Base-by-base conservation (phyloP, 2,113 vertebrate genomes). In the Pithys albifrons region DNA sequence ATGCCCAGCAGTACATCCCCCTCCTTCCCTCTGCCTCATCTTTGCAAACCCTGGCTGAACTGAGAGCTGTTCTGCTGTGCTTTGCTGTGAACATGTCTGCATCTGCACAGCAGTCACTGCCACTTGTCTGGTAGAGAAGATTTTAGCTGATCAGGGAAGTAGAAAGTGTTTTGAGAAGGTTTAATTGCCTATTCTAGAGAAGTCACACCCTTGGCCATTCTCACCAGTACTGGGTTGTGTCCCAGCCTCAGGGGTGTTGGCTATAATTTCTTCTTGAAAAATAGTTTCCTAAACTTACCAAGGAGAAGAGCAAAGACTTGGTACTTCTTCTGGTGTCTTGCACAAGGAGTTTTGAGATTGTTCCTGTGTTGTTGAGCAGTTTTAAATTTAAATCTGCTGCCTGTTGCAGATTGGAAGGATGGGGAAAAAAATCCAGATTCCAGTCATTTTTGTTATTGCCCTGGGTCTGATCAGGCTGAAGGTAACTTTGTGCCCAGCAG, bases 301-400 rank as follows among this genome's bases (percentile, higher is more conserved):
- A 75, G 59, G 37, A 28, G 16, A 52, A 41, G 39, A 52, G 19
- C 41, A 25, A 52, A 61, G 55, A 29, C 22, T 25, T 33, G 7
- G 23, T n/a, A 10, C n/a, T 90, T 54, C 22, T 52, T 85, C 25
- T 0, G 1, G 14, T 57, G n/a, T 54, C 67, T 87, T n/a, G 18
- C 0, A 1, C 27, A 39, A 49, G 49, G 35, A 54, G 39, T 37
- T 58, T 20, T 0, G 20, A 74, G n/a, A 49, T 64, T 46, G n/a
- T n/a, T 57, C 41, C 45, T 58, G n/a, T 69, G 43, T 37, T 77
- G 52, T 52, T 11, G 4, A 58, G 65, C 54, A 69, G 45, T n/a
- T 75, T 59, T 48, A 65, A 52, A 71, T 33, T 65, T 31, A 65
- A 59, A 54, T 54, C 61, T 91, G 54, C 66, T 83, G 67, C 52